Percentiles rank a stretch among this genome's conserved stretches.
Conservation (phyloP, 1,140 invertebrate species). For the Tigriopus japonicus region DNA sequence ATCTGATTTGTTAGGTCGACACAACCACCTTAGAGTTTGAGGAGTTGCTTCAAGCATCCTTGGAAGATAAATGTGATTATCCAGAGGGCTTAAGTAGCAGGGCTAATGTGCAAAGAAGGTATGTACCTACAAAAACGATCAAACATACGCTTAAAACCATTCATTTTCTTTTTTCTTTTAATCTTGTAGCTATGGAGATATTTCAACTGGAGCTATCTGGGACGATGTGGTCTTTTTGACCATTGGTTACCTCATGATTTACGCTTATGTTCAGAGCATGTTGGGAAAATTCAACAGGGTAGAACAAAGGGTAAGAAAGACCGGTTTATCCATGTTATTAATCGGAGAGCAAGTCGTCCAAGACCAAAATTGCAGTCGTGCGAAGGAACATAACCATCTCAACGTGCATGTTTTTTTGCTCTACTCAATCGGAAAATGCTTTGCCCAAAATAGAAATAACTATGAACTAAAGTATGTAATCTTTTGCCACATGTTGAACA, state of each 20-base stretch:
- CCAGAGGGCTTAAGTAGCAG: neutral
- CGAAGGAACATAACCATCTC: no score
- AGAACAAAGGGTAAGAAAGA: constrained; percentile 27
- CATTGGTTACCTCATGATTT: constrained; percentile 32
- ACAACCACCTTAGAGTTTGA: constrained; percentile 1
- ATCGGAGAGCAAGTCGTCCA: no score
- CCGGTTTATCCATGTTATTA: neutral
- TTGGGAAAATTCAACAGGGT: constrained; percentile 33
- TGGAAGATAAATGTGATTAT: neutral
- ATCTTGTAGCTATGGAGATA: neutral
- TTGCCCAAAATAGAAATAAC: no score
- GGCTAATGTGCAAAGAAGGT: constrained; percentile 26
- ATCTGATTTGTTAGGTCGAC: neutral
- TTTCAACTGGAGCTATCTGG: constrained; percentile 25
- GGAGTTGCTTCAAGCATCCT: neutral
- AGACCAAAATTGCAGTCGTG: no score
- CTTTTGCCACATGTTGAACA: no score
- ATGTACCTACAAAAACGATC: constrained; percentile 43
- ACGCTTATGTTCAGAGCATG: constrained; percentile 34
- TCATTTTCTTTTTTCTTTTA: no score
- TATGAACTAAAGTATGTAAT: no score
- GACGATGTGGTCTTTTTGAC: constrained; percentile 33
- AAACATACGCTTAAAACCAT: constrained; percentile 36
- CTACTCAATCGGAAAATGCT: no score
- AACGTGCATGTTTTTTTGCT: no score